Percentiles rank a stretch among this genome's conserved stretches.
phyloP scores from a whole-genome alignment of 2,888 invertebrate species.

The Metellina segmentata region DNA sequence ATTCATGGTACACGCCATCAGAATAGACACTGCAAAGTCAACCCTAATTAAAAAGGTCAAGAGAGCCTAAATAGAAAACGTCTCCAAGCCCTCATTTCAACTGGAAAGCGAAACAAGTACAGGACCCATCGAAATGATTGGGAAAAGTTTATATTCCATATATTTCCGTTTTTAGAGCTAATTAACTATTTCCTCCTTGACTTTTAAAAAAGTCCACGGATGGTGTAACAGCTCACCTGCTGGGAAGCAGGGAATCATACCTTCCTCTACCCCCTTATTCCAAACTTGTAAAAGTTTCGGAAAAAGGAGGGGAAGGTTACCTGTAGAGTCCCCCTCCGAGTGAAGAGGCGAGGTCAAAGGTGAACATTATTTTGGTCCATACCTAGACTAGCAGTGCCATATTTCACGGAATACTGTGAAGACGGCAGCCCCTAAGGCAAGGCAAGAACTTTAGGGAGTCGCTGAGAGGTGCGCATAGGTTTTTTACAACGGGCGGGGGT shows the following conservation, averaged over 20 bases:
- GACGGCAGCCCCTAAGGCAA: neutral
- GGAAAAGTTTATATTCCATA: slow-evolving; percentile 2
- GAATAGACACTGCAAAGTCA: no score
- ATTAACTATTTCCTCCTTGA: neutral
- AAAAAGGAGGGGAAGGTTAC: neutral
- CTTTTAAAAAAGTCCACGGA: neutral
- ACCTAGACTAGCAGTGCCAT: slow-evolving; percentile 54
- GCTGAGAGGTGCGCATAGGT: neutral
- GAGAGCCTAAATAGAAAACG: no score
- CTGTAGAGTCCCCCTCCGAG: slow-evolving; percentile 1
- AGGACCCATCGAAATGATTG: neutral
- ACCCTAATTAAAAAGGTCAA: no score
- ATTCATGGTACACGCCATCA: no score
- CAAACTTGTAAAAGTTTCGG: neutral
- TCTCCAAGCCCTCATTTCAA: no score
- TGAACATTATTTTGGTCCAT: slow-evolving; percentile 66
- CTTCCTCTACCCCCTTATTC: neutral
- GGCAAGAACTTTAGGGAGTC: neutral
- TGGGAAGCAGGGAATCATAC: neutral
- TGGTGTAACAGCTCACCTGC: slow-evolving; percentile 7
- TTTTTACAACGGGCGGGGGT: slow-evolving; percentile 44
- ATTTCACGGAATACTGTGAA: slow-evolving; percentile 62
- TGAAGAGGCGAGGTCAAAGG: slow-evolving; percentile 58
- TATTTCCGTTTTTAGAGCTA: slow-evolving; percentile 3
- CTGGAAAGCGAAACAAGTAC: no score